Conservation (phyloP, 2,797 vertebrate genomes). For the Karalla daura region DNA sequence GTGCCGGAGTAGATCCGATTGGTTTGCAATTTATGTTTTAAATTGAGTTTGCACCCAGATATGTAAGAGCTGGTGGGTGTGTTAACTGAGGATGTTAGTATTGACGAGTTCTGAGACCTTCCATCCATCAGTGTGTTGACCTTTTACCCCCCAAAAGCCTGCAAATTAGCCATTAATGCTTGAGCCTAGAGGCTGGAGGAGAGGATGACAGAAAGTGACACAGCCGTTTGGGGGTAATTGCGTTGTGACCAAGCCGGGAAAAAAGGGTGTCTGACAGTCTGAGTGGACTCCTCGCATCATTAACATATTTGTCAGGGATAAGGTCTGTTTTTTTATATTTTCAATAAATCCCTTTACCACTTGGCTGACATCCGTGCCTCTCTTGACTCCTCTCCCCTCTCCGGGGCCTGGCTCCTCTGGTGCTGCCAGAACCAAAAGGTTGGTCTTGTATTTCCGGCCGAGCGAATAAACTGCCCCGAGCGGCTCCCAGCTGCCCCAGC, state of each 20-base stretch:
- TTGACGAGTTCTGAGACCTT: conserved; percentile 71
- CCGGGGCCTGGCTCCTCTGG: conserved; percentile 22
- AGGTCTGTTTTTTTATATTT: conserved; percentile 44
- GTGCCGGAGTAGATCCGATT: conserved; percentile 19
- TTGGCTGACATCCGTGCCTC: conserved; percentile 24
- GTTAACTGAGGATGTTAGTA: conserved; percentile 48
- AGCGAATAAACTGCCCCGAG: conserved; percentile 51
- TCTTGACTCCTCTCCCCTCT: background rate
- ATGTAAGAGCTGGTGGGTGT: conserved; percentile 17
- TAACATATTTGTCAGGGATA: conserved; percentile 31
- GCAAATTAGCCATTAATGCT: conserved; percentile 83
- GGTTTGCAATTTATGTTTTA: conserved; percentile 40
- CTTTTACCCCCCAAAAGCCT: conserved; percentile 72
- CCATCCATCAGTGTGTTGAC: conserved; percentile 77
- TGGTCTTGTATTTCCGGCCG: conserved; percentile 54
- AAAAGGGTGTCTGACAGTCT: conserved; percentile 30
- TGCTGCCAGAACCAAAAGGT: conserved; percentile 63
- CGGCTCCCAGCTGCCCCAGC: conserved; percentile 57
- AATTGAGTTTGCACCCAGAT: conserved; percentile 43
- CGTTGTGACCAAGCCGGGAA: background rate
- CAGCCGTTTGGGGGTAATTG: conserved; percentile 50
- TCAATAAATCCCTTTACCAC: conserved; percentile 17
- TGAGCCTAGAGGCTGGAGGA: conserved; percentile 38
- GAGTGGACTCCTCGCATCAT: conserved; percentile 10
- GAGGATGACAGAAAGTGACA: conserved; percentile 50